These are phyloP conservation scores for Halictus ligatus DNA, from an alignment of 2,888 invertebrate genomes.

Conservation along the genomic window DNA sequence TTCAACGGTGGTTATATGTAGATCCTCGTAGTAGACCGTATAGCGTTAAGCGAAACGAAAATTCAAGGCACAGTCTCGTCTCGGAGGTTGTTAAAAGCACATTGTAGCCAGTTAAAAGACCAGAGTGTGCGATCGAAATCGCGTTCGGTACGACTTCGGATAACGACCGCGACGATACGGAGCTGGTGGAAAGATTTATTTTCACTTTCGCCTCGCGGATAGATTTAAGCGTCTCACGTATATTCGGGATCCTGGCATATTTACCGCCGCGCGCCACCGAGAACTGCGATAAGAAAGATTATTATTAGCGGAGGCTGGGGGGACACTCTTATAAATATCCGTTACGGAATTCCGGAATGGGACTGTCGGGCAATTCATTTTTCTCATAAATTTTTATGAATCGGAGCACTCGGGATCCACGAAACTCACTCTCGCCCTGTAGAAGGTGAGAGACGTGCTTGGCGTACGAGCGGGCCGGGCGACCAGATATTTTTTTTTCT, in stretches of 20 bases:
- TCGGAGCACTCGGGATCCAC: slow-evolving; percentile 46
- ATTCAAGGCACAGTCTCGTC: not conserved
- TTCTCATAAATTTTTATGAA: slow-evolving; percentile 61
- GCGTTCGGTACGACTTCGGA: not conserved
- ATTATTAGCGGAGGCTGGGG: slow-evolving; percentile 15
- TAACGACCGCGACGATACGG: not conserved
- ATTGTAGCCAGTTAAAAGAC: not conserved
- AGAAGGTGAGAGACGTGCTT: slow-evolving; percentile 48
- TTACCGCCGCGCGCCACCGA: slow-evolving; percentile 9
- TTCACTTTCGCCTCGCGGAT: slow-evolving; percentile 32
- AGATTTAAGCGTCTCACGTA: slow-evolving; percentile 23
- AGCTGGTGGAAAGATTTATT: slow-evolving; percentile 24
- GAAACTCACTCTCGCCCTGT: slow-evolving; percentile 40
- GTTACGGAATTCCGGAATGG: slow-evolving; percentile 47
- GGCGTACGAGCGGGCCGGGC: slow-evolving; percentile 38
- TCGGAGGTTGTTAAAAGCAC: not conserved
- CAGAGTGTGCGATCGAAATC: not conserved
- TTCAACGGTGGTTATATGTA: too few relatives aligned
- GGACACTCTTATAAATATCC: slow-evolving; percentile 47
- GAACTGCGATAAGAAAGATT: slow-evolving; percentile 33
- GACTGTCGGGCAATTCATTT: slow-evolving; percentile 61
- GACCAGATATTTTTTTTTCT: slow-evolving; percentile 37
- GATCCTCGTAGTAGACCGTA: too few relatives aligned
- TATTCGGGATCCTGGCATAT: slow-evolving; percentile 24
- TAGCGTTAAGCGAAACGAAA: not conserved